These are phyloP conservation scores for Eurois occulta DNA, from an alignment of 2,888 invertebrate genomes.

Conservation along the genomic window DNA sequence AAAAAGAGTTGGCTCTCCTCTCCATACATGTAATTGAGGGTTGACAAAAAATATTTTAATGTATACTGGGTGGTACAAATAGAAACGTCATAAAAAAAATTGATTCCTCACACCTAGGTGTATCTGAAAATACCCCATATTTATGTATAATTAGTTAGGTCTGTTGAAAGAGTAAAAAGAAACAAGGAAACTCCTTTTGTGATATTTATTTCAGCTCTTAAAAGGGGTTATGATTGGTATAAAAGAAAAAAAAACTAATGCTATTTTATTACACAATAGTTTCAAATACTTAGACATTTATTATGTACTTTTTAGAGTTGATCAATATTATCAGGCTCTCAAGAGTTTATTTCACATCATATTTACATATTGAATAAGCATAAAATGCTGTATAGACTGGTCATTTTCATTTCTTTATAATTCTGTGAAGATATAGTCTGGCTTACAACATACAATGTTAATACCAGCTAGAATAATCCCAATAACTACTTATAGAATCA, in stretches of 20 bases:
- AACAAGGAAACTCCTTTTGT: slow-evolving; percentile 71
- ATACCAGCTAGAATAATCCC: slow-evolving; percentile 54
- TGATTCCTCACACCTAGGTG: no score
- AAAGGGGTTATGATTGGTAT: slow-evolving; percentile 83
- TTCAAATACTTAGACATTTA: slow-evolving; percentile 79
- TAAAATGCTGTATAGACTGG: slow-evolving; percentile 65
- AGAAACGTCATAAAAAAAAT: no score
- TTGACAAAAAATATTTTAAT: no score
- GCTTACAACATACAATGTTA: slow-evolving; percentile 42
- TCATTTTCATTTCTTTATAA: slow-evolving; percentile 54
- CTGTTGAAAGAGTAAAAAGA: slow-evolving; percentile 36
- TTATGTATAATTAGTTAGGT: no score
- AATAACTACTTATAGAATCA: slow-evolving; percentile 66
- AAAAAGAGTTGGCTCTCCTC: no score
- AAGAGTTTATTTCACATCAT: slow-evolving; percentile 56
- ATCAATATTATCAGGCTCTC: slow-evolving; percentile 67
- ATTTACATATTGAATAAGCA: slow-evolving; percentile 70
- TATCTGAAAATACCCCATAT: no score
- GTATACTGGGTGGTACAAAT: no score
- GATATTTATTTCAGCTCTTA: slow-evolving; percentile 85
- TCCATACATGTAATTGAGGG: no score
- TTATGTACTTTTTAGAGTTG: slow-evolving; percentile 80
- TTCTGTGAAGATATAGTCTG: slow-evolving; percentile 37
- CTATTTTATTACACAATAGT: slow-evolving; percentile 80
- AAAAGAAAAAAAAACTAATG: slow-evolving; percentile 82